A percentile compares a stretch with the other conserved stretches of the same genome.
phyloP scores from a whole-genome alignment of 2,888 invertebrate genomes.

The Synanthedon andrenaeformis region DNA sequence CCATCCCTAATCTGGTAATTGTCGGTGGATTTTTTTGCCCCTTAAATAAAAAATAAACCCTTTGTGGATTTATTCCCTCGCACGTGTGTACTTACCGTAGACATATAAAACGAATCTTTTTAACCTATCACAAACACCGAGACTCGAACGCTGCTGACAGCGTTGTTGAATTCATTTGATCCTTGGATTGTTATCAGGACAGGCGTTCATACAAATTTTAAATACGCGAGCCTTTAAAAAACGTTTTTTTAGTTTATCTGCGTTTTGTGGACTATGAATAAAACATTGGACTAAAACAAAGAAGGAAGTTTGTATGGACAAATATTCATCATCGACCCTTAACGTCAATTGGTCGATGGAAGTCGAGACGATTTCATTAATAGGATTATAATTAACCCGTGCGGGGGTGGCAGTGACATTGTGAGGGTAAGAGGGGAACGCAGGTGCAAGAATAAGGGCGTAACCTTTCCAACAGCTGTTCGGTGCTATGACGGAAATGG shows the following conservation, averaged over 20 bases:
- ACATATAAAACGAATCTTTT: slow-evolving; percentile 30
- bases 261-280: slow-evolving; percentile 14
- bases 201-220: neutral
- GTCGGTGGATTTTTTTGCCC: slow-evolving; percentile 47
- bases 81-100: slow-evolving; percentile 34
- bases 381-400: slow-evolving; percentile 53
- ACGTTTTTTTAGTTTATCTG: neutral
- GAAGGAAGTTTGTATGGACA: slow-evolving; percentile 21
- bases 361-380: slow-evolving; percentile 44
- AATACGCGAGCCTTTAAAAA: neutral
- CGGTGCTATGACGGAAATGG: slow-evolving; percentile 41
- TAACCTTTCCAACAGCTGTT: slow-evolving; percentile 64
- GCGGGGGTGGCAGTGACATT: slow-evolving; percentile 30
- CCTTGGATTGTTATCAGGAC: slow-evolving; percentile 25
- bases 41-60: slow-evolving; percentile 46
- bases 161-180: slow-evolving; percentile 31
- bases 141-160: slow-evolving; percentile 25
- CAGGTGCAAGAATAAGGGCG: slow-evolving; percentile 61
- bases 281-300: slow-evolving; percentile 14
- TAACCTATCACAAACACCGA: slow-evolving; percentile 26
- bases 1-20: slow-evolving; percentile 62
- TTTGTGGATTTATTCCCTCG: slow-evolving; percentile 51
- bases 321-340: slow-evolving; percentile 30
- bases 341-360: slow-evolving; percentile 31
- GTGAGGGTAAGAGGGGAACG: slow-evolving; percentile 20